Conservation (phyloP, 2,113 vertebrate species). For the Chaetura pelagica region DNA sequence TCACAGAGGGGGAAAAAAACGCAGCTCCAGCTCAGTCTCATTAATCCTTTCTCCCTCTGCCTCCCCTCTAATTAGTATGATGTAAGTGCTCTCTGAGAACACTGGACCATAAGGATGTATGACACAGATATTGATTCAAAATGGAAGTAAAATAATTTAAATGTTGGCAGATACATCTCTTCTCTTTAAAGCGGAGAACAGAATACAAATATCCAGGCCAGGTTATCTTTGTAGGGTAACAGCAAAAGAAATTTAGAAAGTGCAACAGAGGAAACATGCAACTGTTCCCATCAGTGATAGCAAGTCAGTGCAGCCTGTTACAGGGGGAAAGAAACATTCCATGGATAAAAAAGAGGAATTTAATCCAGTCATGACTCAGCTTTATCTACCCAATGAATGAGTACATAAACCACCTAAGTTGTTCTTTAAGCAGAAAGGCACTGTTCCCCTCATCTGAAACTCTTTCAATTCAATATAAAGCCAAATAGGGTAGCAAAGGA, state of each 20-base stretch:
- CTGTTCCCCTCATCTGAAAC: neutral
- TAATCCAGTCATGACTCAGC: neutral
- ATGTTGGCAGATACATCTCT: neutral
- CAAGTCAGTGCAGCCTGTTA: neutral
- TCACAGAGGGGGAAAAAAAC: neutral
- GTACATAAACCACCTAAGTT: neutral
- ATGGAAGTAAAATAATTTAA: neutral
- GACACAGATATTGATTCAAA: neutral
- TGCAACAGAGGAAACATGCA: neutral
- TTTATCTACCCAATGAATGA: neutral
- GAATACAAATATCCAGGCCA: neutral
- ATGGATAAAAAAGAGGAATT: neutral
- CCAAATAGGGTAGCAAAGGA: neutral
- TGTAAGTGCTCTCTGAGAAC: neutral
- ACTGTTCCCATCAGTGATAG: neutral
- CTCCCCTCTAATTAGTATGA: neutral
- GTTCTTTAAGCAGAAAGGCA: neutral
- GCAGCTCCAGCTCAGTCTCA: neutral
- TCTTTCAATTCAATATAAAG: neutral
- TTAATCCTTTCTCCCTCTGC: neutral
- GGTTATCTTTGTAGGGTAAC: neutral
- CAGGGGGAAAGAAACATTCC: neutral
- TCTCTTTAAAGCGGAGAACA: neutral
- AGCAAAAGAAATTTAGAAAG: neutral
- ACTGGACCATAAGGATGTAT: neutral